Evolutionary conservation across 2,888 invertebrate species (phyloP).

Genomic region (Megalurothrips usitatus): DNA sequence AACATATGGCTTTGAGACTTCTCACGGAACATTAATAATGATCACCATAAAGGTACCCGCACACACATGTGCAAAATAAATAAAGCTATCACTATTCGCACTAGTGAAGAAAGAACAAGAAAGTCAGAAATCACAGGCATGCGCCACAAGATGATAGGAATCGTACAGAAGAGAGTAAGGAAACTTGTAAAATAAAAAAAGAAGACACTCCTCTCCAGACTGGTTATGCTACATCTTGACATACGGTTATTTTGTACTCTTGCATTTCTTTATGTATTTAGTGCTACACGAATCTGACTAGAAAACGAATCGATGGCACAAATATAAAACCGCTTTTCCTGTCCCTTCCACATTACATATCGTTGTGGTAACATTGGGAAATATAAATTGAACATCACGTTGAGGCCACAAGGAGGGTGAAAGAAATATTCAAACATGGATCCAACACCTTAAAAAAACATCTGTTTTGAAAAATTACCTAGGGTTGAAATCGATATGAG

Average conservation of each 20-base stretch:
- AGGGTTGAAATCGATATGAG: conserved; percentile 9
- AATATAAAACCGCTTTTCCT: not conserved
- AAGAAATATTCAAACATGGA: no score
- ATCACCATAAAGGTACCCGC: not conserved
- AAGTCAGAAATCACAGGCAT: not conserved
- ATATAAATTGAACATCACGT: not conserved
- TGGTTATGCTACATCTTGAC: no score
- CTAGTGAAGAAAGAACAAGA: conserved; percentile 21
- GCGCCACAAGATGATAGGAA: not conserved
- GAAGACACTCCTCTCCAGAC: not conserved
- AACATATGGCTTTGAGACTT: no score
- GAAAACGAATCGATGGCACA: conserved; percentile 4
- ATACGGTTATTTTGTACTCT: not conserved
- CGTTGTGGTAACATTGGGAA: not conserved
- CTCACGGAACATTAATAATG: no score
- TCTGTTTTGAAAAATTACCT: not conserved
- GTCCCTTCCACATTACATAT: not conserved
- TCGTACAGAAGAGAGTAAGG: not conserved
- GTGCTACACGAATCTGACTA: not conserved
- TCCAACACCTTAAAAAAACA: no score
- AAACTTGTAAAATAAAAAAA: not conserved
- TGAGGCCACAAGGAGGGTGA: not conserved
- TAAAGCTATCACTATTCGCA: conserved; percentile 20
- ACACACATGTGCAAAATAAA: conserved; percentile 23
- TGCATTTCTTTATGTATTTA: not conserved